Base-by-base conservation (phyloP, 1,140 invertebrate genomes). In the Drosophila sulfurigaster region DNA sequence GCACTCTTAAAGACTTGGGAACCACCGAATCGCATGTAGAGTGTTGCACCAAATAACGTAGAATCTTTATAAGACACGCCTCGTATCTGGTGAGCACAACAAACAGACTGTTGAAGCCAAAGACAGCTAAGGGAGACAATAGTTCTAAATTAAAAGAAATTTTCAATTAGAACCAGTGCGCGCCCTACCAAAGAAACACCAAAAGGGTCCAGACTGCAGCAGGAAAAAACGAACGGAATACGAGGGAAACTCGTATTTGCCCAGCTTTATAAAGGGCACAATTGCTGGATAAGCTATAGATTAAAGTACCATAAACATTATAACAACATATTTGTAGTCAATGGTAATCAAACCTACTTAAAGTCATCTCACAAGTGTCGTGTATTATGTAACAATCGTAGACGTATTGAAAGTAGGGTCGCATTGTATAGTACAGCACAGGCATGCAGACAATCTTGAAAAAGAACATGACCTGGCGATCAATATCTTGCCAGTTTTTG, bases 381-480 rank as follows among this genome's bases (percentile, higher is more conserved):
- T 64, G 32, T 1, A 76, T 20, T 1, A 89, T 51, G 49, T 85
- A 89, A 15, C 85, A 89, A 38, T 89, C 81, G 16, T 66, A 85
- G 0, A 89, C 54, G 3, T 89, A 89, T 54, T 89, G 85, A 57
- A 81, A 89, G 46, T 85, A 89, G 1, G 85, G 85, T 11, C 85
- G 54, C 51, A 81, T 6, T 1, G 51, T 64, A 32, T 89, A 89
- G 8, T 81, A 89, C 0, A 85, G 10, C 1, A 89, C 85, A 1
- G 85, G 85, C 86, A 89, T 85, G 43, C 71, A 79, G 25, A 89
- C 85, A 8, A 89, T 76, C 52, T 79, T 89, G 13, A 76, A 89
- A 30, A 89, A 89, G 38, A 89, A 90, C 81, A 89, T 89, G 0
- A 89, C 85, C 59, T 89, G 85, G 0, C 51, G 49, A 81, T 89